Percentiles rank a stretch among this genome's conserved stretches.
Evolutionary conservation across 2,113 vertebrate genomes (phyloP).

Genomic region (Pachyramphus minor): DNA sequence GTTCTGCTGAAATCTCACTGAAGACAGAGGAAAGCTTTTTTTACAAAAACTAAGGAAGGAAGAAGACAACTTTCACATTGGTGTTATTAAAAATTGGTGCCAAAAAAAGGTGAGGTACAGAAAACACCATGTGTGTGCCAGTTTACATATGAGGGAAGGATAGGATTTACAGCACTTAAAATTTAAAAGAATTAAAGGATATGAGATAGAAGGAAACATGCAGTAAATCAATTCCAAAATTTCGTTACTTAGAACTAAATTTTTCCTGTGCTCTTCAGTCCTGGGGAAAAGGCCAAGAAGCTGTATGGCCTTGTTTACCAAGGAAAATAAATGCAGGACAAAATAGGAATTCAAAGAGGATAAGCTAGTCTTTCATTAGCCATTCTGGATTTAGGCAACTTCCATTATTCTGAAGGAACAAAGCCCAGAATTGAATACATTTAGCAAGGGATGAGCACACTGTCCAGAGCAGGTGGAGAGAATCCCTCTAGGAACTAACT

Average conservation of each 20-base stretch:
- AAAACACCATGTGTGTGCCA: background rate
- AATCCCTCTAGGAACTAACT: background rate
- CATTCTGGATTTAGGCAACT: background rate
- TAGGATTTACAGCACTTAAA: background rate
- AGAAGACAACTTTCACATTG: background rate
- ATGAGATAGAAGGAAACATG: background rate
- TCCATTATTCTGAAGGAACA: background rate
- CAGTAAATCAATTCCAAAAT: background rate
- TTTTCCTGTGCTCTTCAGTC: background rate
- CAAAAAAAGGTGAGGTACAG: background rate
- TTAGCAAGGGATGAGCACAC: background rate
- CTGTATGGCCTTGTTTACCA: background rate
- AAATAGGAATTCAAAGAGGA: background rate
- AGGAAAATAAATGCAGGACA: background rate
- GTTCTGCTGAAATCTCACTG: background rate
- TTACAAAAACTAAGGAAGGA: background rate
- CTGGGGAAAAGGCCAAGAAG: background rate
- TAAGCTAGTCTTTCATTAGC: background rate
- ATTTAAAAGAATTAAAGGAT: background rate
- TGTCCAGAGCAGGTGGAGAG: background rate
- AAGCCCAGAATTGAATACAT: background rate
- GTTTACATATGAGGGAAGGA: background rate
- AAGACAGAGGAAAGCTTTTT: background rate
- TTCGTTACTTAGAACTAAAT: background rate
- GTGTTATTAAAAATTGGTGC: background rate